A percentile compares a stretch with the other conserved stretches of the same genome.
Conservation (phyloP, 1,140 invertebrate species). For the Magallana ariakensis region DNA sequence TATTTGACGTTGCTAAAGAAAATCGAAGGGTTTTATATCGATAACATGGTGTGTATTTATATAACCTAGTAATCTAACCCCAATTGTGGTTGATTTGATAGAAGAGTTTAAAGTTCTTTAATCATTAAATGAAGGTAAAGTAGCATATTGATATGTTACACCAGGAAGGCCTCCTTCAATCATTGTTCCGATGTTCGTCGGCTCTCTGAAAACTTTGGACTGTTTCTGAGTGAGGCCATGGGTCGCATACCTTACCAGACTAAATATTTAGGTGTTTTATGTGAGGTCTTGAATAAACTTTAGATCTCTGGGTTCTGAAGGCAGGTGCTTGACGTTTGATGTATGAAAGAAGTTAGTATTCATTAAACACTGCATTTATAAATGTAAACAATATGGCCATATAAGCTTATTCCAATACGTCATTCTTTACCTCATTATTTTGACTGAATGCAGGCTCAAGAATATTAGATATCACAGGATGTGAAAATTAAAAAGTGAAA, state of each 20-base stretch:
- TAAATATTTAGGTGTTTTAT: constrained; percentile 18
- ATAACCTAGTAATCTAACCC: constrained; percentile 24
- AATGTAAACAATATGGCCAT: constrained; percentile 2
- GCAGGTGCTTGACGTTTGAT: constrained; percentile 13
- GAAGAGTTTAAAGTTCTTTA: neutral
- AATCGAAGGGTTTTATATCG: neutral
- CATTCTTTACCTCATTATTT: neutral
- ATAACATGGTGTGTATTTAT: constrained; percentile 30
- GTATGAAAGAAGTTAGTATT: constrained; percentile 31
- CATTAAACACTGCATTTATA: constrained; percentile 18
- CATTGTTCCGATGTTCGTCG: neutral
- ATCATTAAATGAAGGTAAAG: constrained; percentile 11
- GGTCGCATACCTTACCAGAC: constrained; percentile 2
- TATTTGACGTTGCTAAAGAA: neutral
- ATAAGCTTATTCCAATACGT: neutral
- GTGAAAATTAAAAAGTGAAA: neutral
- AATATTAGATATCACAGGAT: constrained; percentile 23
- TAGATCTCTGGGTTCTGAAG: neutral
- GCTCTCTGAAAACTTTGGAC: constrained; percentile 25
- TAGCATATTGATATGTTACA: neutral
- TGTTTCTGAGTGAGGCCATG: neutral
- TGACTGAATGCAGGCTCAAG: neutral
- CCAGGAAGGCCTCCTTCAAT: neutral
- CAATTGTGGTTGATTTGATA: neutral
- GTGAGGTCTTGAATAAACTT: constrained; percentile 28